These are phyloP conservation scores for Enoplosus armatus DNA, from an alignment of 2,797 vertebrate genomes.

Conservation along the genomic window DNA sequence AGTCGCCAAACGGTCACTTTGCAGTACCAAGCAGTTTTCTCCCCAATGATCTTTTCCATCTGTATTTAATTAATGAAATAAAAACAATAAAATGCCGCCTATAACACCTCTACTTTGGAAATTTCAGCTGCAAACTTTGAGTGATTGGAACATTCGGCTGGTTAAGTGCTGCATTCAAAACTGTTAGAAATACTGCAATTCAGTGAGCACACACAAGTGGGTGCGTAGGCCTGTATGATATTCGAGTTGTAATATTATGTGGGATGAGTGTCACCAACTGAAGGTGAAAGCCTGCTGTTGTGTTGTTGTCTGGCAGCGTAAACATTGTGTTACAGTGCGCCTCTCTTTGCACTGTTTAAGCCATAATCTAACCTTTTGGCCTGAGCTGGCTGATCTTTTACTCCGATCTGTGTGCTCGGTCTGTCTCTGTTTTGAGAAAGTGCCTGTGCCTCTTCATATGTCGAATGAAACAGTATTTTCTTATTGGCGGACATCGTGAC, in stretches of 20 bases:
- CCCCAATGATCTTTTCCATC: neutral
- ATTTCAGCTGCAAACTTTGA: neutral
- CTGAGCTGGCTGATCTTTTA: neutral
- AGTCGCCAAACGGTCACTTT: neutral
- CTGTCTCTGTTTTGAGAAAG: no score
- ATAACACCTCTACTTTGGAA: neutral
- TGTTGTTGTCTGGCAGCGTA: neutral
- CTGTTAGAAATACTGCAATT: slow-evolving; percentile 9
- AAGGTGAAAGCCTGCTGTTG: neutral
- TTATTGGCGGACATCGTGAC: neutral
- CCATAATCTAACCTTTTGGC: neutral
- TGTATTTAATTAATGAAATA: neutral
- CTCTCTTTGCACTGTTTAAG: neutral
- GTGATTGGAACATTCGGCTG: slow-evolving; percentile 29
- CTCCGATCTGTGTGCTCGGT: accelerated
- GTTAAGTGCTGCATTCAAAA: slow-evolving; percentile 48
- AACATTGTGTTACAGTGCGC: neutral
- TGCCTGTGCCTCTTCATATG: no score
- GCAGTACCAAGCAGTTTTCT: neutral
- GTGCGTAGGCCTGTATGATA: neutral
- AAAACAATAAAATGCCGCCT: neutral
- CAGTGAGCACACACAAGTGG: neutral
- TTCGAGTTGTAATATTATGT: neutral
- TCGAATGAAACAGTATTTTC: neutral
- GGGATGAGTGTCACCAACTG: neutral